Evolutionary conservation across 1,140 invertebrate genomes (phyloP), one percentile per base, ranked within the genome.

Genomic region (Vollenhovia emeryi): DNA sequence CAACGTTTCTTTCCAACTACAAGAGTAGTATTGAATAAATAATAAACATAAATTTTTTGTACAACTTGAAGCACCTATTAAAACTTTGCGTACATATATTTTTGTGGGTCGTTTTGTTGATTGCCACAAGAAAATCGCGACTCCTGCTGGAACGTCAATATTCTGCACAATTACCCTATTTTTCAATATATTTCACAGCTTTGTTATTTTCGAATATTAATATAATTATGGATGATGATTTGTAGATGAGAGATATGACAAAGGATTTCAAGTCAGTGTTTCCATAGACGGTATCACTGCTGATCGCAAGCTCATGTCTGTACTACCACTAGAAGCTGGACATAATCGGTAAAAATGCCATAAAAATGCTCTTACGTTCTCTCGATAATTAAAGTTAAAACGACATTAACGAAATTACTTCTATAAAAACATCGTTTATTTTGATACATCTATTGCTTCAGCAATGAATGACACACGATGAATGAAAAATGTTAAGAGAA

Each of bases 241-340:
- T 96, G 76, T 92, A 97, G 97, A 98, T 92, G 98, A 98, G 93
- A 97, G 96, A 86, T 98, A 98, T 91, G 98, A 98, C 91, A 98
- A 98, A 93, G 97, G 96, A 91, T 99, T 99, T 93, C 96, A 97
- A 93, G 96, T 98, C 40, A 97, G 96, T 91, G 97, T 98, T 85
- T 95, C 96, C 15, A 97, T 98, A 89, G 97, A 98, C 89, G 98
- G 98, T 27, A 95, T 98, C 40, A 96, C 96, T 8, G 96, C 96
- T 78, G 96, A 98, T 88, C 97, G 97, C 84, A 97, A 96, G 78
- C 95, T 97, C 0, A 94, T 97, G 43, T 96, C 95, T 60, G 94
- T 98, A 55, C 92, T 98, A 9, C 95, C 96, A 40, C 94, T 96
- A 55, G 95, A 96, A 60, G 94, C 95, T 85, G 95, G 96, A 8